Evolutionary conservation across 1,140 invertebrate species (phyloP).

Genomic region (Drosophila lacertosa): DNA sequence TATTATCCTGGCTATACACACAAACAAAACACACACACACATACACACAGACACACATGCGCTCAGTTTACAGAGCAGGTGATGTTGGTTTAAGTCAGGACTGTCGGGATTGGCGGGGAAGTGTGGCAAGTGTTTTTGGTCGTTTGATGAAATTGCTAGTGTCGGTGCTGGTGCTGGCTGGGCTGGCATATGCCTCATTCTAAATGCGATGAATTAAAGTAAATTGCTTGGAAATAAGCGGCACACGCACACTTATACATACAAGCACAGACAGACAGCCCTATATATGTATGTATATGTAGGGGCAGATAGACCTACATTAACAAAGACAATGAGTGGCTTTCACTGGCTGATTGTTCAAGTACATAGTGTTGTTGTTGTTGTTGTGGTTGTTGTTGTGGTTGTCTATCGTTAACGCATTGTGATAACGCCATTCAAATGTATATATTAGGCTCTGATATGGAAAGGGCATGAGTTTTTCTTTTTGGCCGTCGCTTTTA

Average conservation of each 20-base stretch:
- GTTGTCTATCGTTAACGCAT: conserved; percentile 49
- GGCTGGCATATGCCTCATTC: conserved; percentile 50
- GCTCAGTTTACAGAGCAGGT: not conserved
- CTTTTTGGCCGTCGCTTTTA: conserved; percentile 36
- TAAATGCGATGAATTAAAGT: conserved; percentile 77
- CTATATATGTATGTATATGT: too few relatives aligned
- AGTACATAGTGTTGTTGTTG: conserved; percentile 54
- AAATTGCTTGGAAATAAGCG: conserved; percentile 80
- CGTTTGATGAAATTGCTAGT: conserved; percentile 48
- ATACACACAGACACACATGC: not conserved
- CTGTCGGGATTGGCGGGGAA: conserved; percentile 20
- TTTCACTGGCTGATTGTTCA: conserved; percentile 51
- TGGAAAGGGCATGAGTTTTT: conserved; percentile 9
- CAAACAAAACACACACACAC: conserved; percentile 5
- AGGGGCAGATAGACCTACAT: conserved; percentile 11
- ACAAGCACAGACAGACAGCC: conserved; percentile 7
- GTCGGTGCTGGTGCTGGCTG: conserved; percentile 27
- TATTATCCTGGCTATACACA: conserved; percentile 45
- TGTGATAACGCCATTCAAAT: conserved; percentile 80
- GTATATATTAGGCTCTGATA: conserved; percentile 68
- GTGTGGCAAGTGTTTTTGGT: conserved; percentile 42
- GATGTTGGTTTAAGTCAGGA: conserved; percentile 24
- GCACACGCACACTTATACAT: conserved; percentile 11
- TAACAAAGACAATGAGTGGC: conserved; percentile 70
- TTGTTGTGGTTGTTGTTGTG: conserved; percentile 41